A percentile compares a stretch with the other conserved stretches of the same genome.
phyloP scores from a whole-genome alignment of 2,797 vertebrate species.

The Anolis apletophallus region DNA sequence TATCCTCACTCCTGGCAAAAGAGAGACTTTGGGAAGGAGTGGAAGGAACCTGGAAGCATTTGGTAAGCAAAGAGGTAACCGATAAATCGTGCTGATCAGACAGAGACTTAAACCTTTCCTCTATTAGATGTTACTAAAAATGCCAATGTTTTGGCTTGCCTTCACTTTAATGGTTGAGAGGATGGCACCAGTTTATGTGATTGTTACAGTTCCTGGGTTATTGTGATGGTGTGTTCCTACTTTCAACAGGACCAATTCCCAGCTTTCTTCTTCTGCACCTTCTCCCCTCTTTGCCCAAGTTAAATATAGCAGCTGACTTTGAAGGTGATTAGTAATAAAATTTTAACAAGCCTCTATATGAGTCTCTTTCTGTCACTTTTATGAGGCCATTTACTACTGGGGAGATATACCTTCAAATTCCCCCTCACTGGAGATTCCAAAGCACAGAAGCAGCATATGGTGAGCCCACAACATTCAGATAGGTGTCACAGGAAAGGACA shows the following conservation, averaged over 20 bases:
- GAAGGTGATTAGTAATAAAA: conserved; percentile 98
- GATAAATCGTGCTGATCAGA: neutral
- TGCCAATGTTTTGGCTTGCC: neutral
- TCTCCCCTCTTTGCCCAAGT: conserved; percentile 54
- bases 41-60: neutral
- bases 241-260: neutral
- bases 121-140: neutral
- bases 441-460: conserved; percentile 41
- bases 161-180: neutral
- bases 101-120: neutral
- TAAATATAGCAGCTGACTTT: conserved; percentile 78
- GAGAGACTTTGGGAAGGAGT: neutral
- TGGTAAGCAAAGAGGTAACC: neutral
- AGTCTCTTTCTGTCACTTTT: conserved; percentile 97
- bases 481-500: neutral
- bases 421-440: conserved; percentile 58
- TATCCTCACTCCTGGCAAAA: conserved; percentile 28
- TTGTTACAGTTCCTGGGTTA: neutral
- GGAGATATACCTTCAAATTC: conserved; percentile 78
- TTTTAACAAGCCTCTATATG: conserved; percentile 96
- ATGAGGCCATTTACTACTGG: conserved; percentile 89
- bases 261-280: conserved; percentile 28
- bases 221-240: fast-evolving
- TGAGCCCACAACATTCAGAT: neutral
- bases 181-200: neutral